Evolutionary conservation across 2,888 invertebrate genomes (phyloP), one percentile per base, ranked within the genome.

Genomic region (Volucella bombylans): DNA sequence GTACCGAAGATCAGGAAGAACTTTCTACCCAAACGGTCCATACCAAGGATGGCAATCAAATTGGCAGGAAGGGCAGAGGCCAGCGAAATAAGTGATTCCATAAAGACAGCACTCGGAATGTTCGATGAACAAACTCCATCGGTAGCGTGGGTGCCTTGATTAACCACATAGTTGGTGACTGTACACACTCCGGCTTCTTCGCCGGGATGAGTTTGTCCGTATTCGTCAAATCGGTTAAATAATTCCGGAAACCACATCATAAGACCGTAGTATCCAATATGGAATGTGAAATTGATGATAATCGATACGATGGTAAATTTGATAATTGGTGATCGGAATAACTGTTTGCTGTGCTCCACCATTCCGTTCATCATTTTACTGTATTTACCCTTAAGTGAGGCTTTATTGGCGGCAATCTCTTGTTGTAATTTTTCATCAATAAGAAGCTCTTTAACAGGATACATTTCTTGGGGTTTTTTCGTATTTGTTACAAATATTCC

Each of bases 221-320:
- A 97, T 90, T 96, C 96, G 92, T 97, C 96, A 91, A 96, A 97
- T 61, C 97, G 95, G 91, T 96, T 96, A 92, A 98, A 98, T 90
- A 98, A 93, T 92, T 98, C 97, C 0, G 98, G 98, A 92, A 98
- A 97, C 98, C 98, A 98, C 96, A 98, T 97, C 96, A 97, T 97
- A 71, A 98, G 93, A 52, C 98, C 98, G 91, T 98, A 98, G 92
- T 97, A 98, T 94, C 97, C 98, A 92, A 97, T 97, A 92, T 97
- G 97, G 92, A 98, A 97, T 87, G 97, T 97, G 90, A 97, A 97
- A 90, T 97, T 97, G 90, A 98, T 97, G 82, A 96, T 95, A 88
- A 97, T 96, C 82, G 97, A 97, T 90, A 97, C 96, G 88, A 95
- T 88, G 52, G 97, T 97, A 91, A 96, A 96, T 89, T 95, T 95